Percentiles rank a stretch among this genome's conserved stretches.
phyloP scores from a whole-genome alignment of 2,113 vertebrate species.

The Eurystomus gularis region DNA sequence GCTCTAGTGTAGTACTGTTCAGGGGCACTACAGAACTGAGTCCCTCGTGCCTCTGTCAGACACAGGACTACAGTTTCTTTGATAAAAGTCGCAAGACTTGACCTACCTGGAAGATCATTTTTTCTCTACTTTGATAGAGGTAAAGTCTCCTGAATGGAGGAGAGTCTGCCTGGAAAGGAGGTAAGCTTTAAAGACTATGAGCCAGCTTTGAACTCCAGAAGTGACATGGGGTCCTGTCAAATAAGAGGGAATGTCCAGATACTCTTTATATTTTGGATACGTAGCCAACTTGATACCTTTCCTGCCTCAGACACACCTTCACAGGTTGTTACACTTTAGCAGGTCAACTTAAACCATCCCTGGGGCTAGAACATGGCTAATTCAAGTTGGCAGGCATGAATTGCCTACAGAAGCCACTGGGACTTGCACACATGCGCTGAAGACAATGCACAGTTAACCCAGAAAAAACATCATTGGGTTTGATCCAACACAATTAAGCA shows the following conservation, averaged over 20 bases:
- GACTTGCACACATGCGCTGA: neutral
- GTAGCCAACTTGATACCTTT: neutral
- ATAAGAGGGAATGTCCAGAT: neutral
- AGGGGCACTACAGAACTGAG: neutral
- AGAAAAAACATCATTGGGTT: neutral
- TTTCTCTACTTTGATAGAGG: constrained; percentile 9
- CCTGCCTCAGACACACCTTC: neutral
- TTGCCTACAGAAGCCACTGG: neutral
- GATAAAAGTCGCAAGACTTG: neutral
- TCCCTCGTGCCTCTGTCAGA: neutral
- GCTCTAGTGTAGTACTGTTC: neutral
- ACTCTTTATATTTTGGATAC: neutral
- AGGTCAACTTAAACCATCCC: neutral
- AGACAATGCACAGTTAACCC: neutral
- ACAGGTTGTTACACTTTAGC: neutral
- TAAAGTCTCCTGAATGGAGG: constrained; percentile 1
- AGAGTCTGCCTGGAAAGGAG: constrained; percentile 11
- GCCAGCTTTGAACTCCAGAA: constrained; percentile 14
- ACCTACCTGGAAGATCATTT: constrained; percentile 23
- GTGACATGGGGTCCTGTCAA: neutral
- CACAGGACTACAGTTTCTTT: neutral
- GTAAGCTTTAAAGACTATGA: constrained; percentile 20
- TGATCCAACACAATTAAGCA: neutral
- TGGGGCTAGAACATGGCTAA: neutral
- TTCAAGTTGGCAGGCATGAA: neutral